Percentiles rank a stretch among this genome's conserved stretches.
Evolutionary conservation across 2,888 invertebrate genomes (phyloP).

Genomic region (Limnephilus lunatus): DNA sequence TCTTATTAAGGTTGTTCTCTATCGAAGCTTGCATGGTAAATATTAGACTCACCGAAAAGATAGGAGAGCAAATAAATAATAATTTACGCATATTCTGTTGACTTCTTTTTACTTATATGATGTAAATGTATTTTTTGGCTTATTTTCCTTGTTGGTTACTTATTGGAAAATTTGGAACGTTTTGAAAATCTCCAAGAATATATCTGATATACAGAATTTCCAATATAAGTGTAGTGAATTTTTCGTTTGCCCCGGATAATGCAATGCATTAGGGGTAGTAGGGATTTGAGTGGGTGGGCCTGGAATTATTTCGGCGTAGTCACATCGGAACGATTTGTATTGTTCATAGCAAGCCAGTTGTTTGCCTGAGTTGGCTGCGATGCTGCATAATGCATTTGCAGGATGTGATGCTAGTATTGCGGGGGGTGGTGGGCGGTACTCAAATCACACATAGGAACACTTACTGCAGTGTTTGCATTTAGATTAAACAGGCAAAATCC

Average conservation of each 20-base stretch:
- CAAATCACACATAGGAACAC: constrained; percentile 3
- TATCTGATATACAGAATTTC: neutral
- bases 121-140: neutral
- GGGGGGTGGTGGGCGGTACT: constrained; percentile 3
- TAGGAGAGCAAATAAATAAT: too few relatives aligned
- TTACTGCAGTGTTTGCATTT: neutral
- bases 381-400: constrained; percentile 36
- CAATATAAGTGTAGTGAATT: neutral
- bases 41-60: too few relatives aligned
- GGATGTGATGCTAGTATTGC: neutral
- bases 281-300: neutral
- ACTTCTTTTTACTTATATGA: too few relatives aligned
- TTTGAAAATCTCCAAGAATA: neutral
- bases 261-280: neutral
- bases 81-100: too few relatives aligned
- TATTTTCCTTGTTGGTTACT: neutral
- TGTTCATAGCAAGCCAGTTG: neutral
- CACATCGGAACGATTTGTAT: constrained; percentile 37
- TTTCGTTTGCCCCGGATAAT: neutral
- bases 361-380: constrained; percentile 11
- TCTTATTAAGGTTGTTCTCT: too few relatives aligned
- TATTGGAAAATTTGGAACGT: too few relatives aligned
- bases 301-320: neutral
- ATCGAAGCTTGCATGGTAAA: too few relatives aligned
- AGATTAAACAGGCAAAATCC: neutral